Base-by-base conservation (phyloP, 2,888 invertebrate species). In the Cheilosia vernalis region DNA sequence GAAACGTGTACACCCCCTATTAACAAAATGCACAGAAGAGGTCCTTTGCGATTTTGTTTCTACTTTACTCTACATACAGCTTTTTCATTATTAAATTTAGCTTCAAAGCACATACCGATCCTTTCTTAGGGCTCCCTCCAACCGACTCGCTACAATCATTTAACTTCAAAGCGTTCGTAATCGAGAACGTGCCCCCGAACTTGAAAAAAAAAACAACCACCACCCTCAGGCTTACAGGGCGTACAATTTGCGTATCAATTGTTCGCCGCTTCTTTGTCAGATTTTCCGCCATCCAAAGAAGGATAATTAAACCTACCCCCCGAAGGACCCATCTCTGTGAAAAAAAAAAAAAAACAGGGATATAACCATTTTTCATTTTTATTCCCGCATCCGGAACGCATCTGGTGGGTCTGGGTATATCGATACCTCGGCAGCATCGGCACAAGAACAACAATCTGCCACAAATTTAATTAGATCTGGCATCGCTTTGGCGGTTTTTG, bases 401-500 rank as follows among this genome's bases (percentile, higher is more conserved):
- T 72, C 66, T 76, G 69, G 47, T 37, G 13, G 30, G 30, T 30
- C 9, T 30, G 30, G 2, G 2, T 30, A 21, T 82, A 77, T 66
- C 77, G 27, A 77, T 77, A 60, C 60, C 30, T 17, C 19, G 61
- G 49, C 56, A 37, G 17, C 58, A 60, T 15, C 55, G 13, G 15
- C 10, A 9, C 51, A 70, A 64, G 51, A 47, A 56, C 56, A 78
- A 63, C 83, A 78, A 78, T 73, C 77, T 83, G 83, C 73, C 78
- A 69, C 83, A 73, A 78, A 78, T 83, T 83, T 83, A 83, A 83
- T 83, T 83, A 83, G 83, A 83, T 78, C 56, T 78, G 73, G 83
- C 56, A 78, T 67, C 69, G 67, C 67, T 83, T 83, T 83, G 73
- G 83, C 78, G 78, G 83, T 73, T 83, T 83, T 69, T 83, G 78